Conservation (phyloP, 2,888 invertebrate species). For the Temnothorax rugatulus region DNA sequence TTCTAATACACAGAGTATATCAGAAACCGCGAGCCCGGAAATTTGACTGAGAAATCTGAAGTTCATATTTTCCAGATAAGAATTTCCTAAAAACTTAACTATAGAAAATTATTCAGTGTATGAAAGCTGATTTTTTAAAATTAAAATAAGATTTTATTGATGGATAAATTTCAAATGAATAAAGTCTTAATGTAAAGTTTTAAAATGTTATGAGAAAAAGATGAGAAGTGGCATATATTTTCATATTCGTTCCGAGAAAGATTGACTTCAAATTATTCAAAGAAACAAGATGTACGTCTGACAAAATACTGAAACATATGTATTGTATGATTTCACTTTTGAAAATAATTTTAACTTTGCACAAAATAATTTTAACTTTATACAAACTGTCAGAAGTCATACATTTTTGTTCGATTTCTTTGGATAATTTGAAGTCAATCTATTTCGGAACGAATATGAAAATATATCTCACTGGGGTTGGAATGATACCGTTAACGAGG, state of each 20-base stretch:
- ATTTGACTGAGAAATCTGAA: neutral
- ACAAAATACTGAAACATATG: neutral
- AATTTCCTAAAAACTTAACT: neutral
- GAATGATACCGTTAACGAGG: no score
- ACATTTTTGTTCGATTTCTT: no score
- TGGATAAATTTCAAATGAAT: neutral
- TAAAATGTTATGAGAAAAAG: neutral
- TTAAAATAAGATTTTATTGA: slow-evolving; percentile 12
- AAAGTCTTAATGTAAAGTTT: neutral
- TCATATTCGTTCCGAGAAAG: neutral
- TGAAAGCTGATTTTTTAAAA: neutral
- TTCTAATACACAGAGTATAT: slow-evolving; percentile 43
- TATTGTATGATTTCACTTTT: no score
- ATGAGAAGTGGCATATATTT: neutral
- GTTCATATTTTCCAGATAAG: neutral
- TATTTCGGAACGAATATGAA: no score
- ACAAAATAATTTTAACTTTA: no score
- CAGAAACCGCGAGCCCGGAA: neutral
- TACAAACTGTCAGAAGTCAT: neutral
- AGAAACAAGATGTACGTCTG: neutral
- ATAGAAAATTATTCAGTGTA: neutral
- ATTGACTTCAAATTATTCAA: neutral
- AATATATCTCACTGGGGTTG: no score
- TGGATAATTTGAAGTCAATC: no score
- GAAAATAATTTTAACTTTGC: no score